Conservation (phyloP, 2,797 vertebrate species). For the Amblyraja radiata region DNA sequence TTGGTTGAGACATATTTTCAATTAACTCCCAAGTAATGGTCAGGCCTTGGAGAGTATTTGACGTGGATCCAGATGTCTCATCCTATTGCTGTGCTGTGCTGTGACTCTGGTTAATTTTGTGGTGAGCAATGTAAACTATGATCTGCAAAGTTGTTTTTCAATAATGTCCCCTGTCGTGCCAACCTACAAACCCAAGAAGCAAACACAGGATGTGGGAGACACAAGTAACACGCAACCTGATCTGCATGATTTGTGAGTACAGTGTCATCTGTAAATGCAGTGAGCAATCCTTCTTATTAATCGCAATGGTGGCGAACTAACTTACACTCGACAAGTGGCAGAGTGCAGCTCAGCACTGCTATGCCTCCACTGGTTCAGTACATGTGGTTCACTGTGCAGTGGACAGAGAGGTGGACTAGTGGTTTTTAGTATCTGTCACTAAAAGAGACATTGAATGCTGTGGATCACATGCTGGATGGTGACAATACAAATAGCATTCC, state of each 20-base stretch:
- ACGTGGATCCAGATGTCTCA: neutral
- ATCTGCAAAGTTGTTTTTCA: slow-evolving; percentile 33
- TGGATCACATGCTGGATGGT: neutral
- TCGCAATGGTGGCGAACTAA: neutral
- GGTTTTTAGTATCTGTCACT: neutral
- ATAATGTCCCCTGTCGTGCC: slow-evolving; percentile 29
- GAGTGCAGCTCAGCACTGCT: neutral
- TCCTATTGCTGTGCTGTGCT: neutral
- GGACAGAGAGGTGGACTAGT: neutral
- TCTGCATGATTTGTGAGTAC: slow-evolving; percentile 12
- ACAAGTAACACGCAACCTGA: slow-evolving; percentile 31
- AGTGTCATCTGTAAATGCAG: neutral
- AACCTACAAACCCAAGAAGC: slow-evolving; percentile 30
- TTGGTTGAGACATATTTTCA: neutral
- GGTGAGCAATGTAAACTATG: slow-evolving; percentile 32
- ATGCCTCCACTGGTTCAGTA: neutral
- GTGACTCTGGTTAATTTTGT: slow-evolving; percentile 26
- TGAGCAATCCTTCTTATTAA: neutral
- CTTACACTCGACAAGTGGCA: neutral
- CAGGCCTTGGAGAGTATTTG: neutral
- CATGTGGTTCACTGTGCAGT: neutral
- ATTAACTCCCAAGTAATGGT: neutral
- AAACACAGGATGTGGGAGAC: slow-evolving; percentile 33
- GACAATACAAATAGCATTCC: neutral
- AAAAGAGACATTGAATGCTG: neutral